phyloP scores from a whole-genome alignment of 2,797 vertebrate species.

The Acanthopagrus latus region DNA sequence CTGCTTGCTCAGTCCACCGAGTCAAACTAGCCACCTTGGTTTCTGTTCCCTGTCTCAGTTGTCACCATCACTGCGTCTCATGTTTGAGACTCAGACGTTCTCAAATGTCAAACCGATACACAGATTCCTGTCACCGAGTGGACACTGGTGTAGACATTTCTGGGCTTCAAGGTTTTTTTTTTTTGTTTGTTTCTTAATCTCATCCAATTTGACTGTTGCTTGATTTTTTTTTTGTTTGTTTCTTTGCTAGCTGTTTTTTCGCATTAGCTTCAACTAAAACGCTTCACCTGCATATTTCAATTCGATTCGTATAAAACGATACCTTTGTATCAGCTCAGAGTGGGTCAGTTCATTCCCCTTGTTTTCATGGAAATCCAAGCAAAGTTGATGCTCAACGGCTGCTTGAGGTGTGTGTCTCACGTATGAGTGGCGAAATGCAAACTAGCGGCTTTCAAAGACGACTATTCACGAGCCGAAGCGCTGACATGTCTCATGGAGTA shows the following conservation, averaged over 20 bases:
- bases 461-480: conserved; percentile 46
- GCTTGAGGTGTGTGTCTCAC: conserved; percentile 73
- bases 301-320: conserved; percentile 3
- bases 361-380: conserved; percentile 66
- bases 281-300: conserved; percentile 30
- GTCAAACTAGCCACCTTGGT: conserved; percentile 26
- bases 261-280: conserved; percentile 6
- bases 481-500: conserved; percentile 66
- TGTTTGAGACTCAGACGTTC: conserved; percentile 38
- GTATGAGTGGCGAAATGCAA: conserved; percentile 50
- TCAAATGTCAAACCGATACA: conserved; percentile 32
- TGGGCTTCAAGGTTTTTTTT: conserved; percentile 62
- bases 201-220: conserved; percentile 58
- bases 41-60: conserved; percentile 34
- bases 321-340: conserved; percentile 30
- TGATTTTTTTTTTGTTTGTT: conserved; percentile 19
- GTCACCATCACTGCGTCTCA: conserved; percentile 16
- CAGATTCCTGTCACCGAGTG: conserved; percentile 18
- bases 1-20: conserved; percentile 19
- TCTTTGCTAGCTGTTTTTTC: conserved; percentile 18
- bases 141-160: conserved; percentile 74
- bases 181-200: conserved; percentile 59
- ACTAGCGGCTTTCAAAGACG: conserved; percentile 43
- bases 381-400: conserved; percentile 67
- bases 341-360: conserved; percentile 47